These are phyloP conservation scores for Yponomeuta evonymella DNA, from an alignment of 2,888 invertebrate species.

Conservation along the genomic window DNA sequence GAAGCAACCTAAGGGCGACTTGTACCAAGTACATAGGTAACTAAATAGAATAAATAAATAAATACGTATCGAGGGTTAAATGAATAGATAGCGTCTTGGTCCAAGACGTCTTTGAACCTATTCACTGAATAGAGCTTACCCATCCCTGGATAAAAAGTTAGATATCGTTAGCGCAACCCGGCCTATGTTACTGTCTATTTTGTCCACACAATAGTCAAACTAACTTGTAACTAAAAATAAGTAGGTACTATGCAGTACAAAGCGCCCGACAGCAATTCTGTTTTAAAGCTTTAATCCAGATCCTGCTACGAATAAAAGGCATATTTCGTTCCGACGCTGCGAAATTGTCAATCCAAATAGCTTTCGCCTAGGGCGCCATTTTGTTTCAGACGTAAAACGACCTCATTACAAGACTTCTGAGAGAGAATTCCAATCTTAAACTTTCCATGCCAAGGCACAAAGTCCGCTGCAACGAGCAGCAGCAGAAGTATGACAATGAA, in stretches of 20 bases:
- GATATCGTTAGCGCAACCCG: too few species aligned
- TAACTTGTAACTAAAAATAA: neutral
- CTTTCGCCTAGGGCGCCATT: conserved; percentile 59
- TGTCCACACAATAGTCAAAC: neutral
- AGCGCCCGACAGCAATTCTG: conserved; percentile 69
- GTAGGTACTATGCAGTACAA: conserved; percentile 32
- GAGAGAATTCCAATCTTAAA: conserved; percentile 30
- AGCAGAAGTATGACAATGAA: conserved; percentile 71
- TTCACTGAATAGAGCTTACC: too few species aligned
- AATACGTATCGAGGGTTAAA: too few species aligned
- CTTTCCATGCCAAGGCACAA: conserved; percentile 24
- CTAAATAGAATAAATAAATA: too few species aligned
- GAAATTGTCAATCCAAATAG: conserved; percentile 77
- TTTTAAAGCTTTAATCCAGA: conserved; percentile 73
- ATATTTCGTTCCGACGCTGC: conserved; percentile 74
- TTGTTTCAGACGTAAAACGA: conserved; percentile 30
- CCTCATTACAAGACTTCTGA: conserved; percentile 29
- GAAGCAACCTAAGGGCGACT: too few species aligned
- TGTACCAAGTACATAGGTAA: too few species aligned
- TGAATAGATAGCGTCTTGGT: too few species aligned
- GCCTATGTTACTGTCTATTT: neutral
- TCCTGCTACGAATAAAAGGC: conserved; percentile 72
- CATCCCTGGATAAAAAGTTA: too few species aligned
- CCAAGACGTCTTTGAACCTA: too few species aligned
- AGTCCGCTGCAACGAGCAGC: conserved; percentile 22